A percentile compares a stretch with the other conserved stretches of the same genome.
Conservation (phyloP, 1,140 invertebrate genomes). For the Drosophila nikananu region DNA sequence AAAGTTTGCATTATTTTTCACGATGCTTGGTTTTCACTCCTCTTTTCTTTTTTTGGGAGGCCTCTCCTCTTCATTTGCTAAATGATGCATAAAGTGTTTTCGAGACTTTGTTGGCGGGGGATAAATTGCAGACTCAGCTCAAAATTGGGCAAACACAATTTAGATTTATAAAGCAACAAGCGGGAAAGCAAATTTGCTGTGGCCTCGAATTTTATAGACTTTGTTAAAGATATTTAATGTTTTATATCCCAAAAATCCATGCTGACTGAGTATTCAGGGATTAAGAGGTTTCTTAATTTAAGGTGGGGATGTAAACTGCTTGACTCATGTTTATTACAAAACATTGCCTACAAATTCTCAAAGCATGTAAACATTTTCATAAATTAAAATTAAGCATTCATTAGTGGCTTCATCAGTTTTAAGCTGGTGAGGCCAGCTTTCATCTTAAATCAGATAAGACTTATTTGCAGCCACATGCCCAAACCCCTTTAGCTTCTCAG, state of each 20-base stretch:
- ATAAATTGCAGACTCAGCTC: constrained; percentile 42
- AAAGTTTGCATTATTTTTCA: constrained; percentile 56
- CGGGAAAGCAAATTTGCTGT: neutral
- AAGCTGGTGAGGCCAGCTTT: constrained; percentile 3
- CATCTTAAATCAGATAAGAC: constrained; percentile 42
- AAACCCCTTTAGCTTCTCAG: constrained; percentile 20
- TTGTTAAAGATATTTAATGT: constrained; percentile 12
- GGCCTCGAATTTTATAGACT: constrained; percentile 29
- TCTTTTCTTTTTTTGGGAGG: neutral
- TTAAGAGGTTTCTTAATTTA: neutral
- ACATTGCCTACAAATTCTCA: neutral
- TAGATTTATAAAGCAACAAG: constrained; percentile 6
- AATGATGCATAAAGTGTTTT: constrained; percentile 69
- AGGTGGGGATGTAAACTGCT: accelerated
- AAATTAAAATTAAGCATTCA: constrained; percentile 23
- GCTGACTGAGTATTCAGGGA: constrained; percentile 9
- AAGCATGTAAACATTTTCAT: neutral
- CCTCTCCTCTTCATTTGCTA: constrained; percentile 45
- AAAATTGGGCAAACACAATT: constrained; percentile 38
- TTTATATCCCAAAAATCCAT: constrained; percentile 8
- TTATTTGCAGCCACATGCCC: constrained; percentile 27
- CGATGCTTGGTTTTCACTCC: constrained; percentile 31
- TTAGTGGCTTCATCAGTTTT: constrained; percentile 20
- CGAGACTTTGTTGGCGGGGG: constrained; percentile 4
- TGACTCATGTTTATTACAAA: neutral